phyloP scores from a whole-genome alignment of 2,797 vertebrate genomes.

The Acanthis flammea region DNA sequence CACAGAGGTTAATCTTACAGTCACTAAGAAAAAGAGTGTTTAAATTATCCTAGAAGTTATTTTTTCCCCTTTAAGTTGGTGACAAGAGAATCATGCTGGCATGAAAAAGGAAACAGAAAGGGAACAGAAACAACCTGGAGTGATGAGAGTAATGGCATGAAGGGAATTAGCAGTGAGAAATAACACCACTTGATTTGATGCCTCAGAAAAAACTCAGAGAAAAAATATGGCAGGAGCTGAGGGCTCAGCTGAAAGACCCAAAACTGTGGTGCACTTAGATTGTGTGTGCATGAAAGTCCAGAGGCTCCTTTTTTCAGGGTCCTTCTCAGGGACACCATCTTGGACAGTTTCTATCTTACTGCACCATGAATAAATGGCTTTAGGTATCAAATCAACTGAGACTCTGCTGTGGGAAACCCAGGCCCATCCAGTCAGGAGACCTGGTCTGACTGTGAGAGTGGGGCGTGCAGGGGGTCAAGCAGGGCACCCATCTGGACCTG shows the following conservation, averaged over 20 bases:
- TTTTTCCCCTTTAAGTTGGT: not conserved
- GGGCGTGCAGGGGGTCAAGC: not conserved
- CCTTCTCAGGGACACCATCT: not conserved
- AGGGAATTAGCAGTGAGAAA: not conserved
- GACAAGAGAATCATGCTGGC: not conserved
- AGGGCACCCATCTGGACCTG: not conserved
- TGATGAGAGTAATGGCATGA: not conserved
- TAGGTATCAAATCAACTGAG: rapidly evolving
- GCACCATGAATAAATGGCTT: not conserved
- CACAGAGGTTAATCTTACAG: not conserved
- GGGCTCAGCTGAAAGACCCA: not conserved
- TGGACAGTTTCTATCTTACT: not conserved
- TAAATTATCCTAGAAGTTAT: not conserved
- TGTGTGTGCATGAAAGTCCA: not conserved
- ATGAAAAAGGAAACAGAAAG: not conserved
- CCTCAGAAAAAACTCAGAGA: not conserved
- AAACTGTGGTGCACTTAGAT: not conserved
- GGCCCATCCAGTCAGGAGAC: not conserved
- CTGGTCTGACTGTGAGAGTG: not conserved
- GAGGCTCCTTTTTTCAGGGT: rapidly evolving
- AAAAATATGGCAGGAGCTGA: not conserved
- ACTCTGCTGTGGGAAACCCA: not conserved
- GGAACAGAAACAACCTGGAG: conserved; percentile 3
- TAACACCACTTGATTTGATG: not conserved
- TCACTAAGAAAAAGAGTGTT: not conserved